Evolutionary conservation across 2,888 invertebrate genomes (phyloP).

Genomic region (Labia minor): DNA sequence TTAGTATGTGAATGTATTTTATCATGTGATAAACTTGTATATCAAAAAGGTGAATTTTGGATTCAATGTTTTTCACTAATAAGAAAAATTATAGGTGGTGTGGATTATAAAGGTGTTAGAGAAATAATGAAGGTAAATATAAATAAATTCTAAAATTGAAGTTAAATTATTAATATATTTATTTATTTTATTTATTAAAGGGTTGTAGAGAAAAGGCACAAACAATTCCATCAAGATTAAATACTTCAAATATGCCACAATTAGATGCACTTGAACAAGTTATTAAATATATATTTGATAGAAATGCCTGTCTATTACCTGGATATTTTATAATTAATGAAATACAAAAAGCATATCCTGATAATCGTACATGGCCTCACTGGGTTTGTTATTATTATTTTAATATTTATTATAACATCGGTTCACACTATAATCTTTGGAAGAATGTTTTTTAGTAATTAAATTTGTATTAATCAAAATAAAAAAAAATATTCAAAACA

Average conservation of each 20-base stretch:
- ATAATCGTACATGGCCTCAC: conserved; percentile 74
- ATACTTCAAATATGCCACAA: conserved; percentile 71
- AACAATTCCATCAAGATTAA: conserved; percentile 64
- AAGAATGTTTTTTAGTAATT: too few relatives aligned
- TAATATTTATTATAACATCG: background rate
- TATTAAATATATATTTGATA: conserved; percentile 79
- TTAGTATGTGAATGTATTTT: conserved; percentile 79
- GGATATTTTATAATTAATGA: conserved; percentile 93
- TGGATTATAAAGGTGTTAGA: conserved; percentile 89
- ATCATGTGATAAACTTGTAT: conserved; percentile 68
- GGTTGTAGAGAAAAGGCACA: conserved; percentile 81
- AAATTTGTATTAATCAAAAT: too few relatives aligned
- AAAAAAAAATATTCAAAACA: too few relatives aligned
- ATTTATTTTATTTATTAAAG: conserved; percentile 36
- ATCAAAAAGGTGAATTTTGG: conserved; percentile 79
- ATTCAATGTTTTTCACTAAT: conserved; percentile 76
- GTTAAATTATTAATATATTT: background rate
- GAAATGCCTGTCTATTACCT: conserved; percentile 82
- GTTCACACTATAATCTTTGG: too few relatives aligned
- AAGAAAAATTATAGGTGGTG: conserved; percentile 73
- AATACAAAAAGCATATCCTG: conserved; percentile 77
- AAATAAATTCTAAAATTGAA: too few relatives aligned
- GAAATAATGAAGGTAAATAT: conserved; percentile 74
- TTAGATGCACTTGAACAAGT: conserved; percentile 70
- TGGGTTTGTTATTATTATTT: conserved; percentile 59